Conservation (phyloP, 2,797 vertebrate genomes). For the Xerus rutilus region DNA sequence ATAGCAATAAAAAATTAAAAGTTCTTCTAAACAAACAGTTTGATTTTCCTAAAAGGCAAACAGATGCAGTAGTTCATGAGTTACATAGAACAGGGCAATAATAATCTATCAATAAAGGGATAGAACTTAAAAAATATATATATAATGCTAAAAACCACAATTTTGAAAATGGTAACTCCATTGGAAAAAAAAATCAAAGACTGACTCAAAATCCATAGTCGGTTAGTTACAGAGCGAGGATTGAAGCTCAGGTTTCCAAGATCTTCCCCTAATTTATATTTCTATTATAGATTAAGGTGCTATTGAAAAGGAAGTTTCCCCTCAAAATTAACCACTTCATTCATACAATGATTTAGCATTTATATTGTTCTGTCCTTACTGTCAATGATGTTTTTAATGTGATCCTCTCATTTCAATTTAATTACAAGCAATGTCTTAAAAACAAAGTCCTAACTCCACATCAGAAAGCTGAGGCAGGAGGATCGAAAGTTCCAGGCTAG, state of each 20-base stretch:
- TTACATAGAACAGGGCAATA: background rate
- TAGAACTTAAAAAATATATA: background rate
- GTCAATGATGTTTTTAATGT: background rate
- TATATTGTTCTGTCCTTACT: background rate
- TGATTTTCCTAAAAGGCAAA: slow-evolving; percentile 43
- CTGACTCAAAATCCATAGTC: background rate
- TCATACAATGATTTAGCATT: background rate
- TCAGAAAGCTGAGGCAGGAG: too few species aligned
- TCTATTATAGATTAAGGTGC: background rate
- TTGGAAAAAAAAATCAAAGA: slow-evolving; percentile 7
- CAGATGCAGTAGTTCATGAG: background rate
- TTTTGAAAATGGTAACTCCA: background rate
- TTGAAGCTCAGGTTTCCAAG: background rate
- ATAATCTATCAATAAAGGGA: slow-evolving; percentile 41
- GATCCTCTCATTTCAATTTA: background rate
- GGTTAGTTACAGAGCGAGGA: background rate
- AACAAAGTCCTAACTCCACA: background rate
- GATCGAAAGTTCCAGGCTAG: too few species aligned
- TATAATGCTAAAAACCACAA: background rate
- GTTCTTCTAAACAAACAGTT: slow-evolving; percentile 21
- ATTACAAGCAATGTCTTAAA: background rate
- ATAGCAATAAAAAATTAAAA: background rate
- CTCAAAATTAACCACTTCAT: background rate
- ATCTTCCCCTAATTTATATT: slow-evolving; percentile 9
- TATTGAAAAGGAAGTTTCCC: background rate